phyloP scores from a whole-genome alignment of 2,888 invertebrate species.

The Protophormia terraenovae region DNA sequence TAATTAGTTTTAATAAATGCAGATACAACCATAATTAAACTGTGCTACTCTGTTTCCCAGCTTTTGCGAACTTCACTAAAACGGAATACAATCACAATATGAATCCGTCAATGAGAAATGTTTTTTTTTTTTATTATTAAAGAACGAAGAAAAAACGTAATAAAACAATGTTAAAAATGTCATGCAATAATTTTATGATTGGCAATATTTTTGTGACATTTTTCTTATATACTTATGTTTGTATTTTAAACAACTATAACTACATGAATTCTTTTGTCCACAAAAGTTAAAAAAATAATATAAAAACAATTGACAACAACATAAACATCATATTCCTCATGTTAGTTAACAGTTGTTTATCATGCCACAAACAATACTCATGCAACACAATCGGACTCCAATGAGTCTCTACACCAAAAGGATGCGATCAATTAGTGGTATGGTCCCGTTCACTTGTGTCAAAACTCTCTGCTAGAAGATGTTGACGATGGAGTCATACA shows the following conservation, averaged over 20 bases:
- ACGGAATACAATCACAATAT: neutral
- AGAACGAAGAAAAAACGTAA: constrained; percentile 58
- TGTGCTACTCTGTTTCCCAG: constrained; percentile 1
- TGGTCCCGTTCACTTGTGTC: constrained; percentile 66
- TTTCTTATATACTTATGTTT: constrained; percentile 41
- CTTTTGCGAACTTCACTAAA: neutral
- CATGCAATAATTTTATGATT: constrained; percentile 73
- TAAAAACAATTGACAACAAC: neutral
- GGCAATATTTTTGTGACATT: constrained; percentile 69
- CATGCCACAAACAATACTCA: constrained; percentile 45
- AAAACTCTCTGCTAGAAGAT: neutral
- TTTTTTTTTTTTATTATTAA: neutral
- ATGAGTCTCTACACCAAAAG: constrained; percentile 46
- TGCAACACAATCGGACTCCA: constrained; percentile 46
- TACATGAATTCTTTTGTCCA: constrained; percentile 61
- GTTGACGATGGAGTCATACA: constrained; percentile 16
- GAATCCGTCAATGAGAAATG: neutral
- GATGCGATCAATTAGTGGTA: constrained; percentile 67
- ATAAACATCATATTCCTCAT: constrained; percentile 53
- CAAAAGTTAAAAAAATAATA: constrained; percentile 20
- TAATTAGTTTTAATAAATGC: constrained; percentile 38
- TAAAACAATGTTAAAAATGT: constrained; percentile 70
- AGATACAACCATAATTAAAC: constrained; percentile 15
- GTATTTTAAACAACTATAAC: constrained; percentile 58
- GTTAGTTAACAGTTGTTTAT: constrained; percentile 55